Percentiles rank a stretch among this genome's conserved stretches.
These are phyloP conservation scores for Calidris pygmaea DNA, from an alignment of 2,113 vertebrate genomes.

Conservation along the genomic window DNA sequence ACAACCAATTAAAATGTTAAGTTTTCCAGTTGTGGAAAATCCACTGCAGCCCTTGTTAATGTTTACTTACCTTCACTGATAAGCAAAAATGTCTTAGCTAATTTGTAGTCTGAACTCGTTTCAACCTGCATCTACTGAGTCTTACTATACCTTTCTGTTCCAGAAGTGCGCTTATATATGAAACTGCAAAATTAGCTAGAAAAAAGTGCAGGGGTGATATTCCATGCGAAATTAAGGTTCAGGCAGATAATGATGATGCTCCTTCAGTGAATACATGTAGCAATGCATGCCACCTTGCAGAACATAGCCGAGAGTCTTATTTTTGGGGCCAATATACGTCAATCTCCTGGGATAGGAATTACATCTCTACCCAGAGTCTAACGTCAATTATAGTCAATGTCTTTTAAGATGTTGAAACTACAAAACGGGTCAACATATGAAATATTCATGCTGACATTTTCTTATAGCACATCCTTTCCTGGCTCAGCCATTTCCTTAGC, in stretches of 20 bases:
- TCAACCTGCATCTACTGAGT: background rate
- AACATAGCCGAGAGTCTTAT: conserved; percentile 7
- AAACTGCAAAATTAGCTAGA: conserved; percentile 4
- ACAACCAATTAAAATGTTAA: background rate
- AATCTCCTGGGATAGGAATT: background rate
- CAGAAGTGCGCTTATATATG: background rate
- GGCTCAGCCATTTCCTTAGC: conserved; percentile 17
- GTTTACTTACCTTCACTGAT: conserved; percentile 14
- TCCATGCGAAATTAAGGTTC: conserved; percentile 14
- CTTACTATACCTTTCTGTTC: background rate
- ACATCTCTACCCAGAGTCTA: background rate
- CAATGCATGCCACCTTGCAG: conserved; percentile 1
- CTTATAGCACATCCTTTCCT: background rate
- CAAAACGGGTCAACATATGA: conserved; percentile 56
- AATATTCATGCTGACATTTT: conserved; percentile 69
- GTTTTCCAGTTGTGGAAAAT: conserved; percentile 35
- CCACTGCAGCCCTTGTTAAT: conserved; percentile 4
- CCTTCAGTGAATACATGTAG: background rate
- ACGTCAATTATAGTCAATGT: conserved; percentile 30
- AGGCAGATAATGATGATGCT: background rate
- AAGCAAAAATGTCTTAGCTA: conserved; percentile 24
- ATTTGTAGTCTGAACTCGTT: background rate
- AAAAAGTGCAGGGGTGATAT: background rate
- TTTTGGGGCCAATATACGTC: background rate
- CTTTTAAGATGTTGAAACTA: conserved; percentile 24